Evolutionary conservation across 2,888 invertebrate species (phyloP).

Genomic region (Caradrina clavipalpis): DNA sequence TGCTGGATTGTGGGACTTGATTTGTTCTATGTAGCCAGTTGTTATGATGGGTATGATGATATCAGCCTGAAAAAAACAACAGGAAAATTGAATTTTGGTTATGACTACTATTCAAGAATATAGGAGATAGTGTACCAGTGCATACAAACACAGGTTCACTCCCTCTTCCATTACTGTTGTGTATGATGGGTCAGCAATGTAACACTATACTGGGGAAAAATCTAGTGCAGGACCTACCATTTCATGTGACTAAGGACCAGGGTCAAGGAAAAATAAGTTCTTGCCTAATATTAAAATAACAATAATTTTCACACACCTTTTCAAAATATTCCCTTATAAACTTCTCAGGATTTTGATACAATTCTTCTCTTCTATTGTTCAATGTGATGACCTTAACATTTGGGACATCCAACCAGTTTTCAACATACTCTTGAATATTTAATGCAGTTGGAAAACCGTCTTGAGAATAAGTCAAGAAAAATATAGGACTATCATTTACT

Average conservation of each 20-base stretch:
- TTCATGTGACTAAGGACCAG: no score
- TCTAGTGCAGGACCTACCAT: no score
- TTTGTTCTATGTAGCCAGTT: constrained; percentile 86
- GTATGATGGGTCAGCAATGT: no score
- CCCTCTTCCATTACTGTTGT: no score
- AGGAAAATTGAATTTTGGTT: neutral
- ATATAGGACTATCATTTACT: constrained; percentile 77
- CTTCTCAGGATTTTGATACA: constrained; percentile 89
- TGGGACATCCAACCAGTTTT: constrained; percentile 82
- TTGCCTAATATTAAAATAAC: neutral
- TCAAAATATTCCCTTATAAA: constrained; percentile 90
- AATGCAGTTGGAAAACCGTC: constrained; percentile 88
- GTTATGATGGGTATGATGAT: constrained; percentile 91
- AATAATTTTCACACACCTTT: constrained; percentile 80
- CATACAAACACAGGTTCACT: no score
- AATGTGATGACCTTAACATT: constrained; percentile 84
- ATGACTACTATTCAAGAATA: no score
- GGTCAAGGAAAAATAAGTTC: neutral
- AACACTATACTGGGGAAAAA: no score
- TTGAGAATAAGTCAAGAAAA: constrained; percentile 90
- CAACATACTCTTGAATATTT: constrained; percentile 86
- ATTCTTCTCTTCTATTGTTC: constrained; percentile 86
- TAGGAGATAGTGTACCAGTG: no score
- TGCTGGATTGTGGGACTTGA: constrained; percentile 78
- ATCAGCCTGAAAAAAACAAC: constrained; percentile 83